A percentile compares a stretch with the other conserved stretches of the same genome.
Conservation (phyloP, 2,113 vertebrate species). For the Okapia johnstoni region DNA sequence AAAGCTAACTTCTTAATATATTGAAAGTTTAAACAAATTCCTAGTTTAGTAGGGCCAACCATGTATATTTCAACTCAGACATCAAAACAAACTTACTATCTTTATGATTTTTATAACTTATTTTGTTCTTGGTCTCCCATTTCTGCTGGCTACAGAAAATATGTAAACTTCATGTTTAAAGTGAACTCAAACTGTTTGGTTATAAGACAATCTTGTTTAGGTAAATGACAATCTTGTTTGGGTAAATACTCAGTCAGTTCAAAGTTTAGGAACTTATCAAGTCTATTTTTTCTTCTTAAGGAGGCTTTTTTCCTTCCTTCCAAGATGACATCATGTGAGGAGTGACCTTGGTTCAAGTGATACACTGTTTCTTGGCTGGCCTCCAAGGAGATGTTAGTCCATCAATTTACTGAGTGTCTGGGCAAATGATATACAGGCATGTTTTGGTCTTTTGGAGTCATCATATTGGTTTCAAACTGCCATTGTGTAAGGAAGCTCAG, state of each 20-base stretch:
- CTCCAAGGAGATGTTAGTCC: neutral
- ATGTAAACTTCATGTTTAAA: constrained; percentile 15
- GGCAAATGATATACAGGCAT: neutral
- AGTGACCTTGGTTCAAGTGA: neutral
- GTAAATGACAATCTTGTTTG: neutral
- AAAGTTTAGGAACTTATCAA: neutral
- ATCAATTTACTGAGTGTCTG: neutral
- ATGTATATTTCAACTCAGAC: neutral
- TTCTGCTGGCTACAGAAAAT: constrained; percentile 16
- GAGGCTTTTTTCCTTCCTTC: neutral
- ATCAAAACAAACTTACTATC: neutral
- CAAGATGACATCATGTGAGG: neutral
- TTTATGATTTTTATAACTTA: neutral
- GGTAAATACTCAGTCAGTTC: neutral
- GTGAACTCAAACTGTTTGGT: neutral
- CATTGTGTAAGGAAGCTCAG: neutral
- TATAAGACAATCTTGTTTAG: neutral
- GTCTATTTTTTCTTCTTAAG: neutral
- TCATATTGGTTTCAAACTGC: neutral
- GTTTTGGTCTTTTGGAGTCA: neutral
- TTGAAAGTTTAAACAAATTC: neutral
- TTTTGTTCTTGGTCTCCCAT: neutral
- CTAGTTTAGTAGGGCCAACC: neutral
- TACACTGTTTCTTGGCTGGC: neutral
- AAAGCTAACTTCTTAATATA: neutral